Evolutionary conservation across 2,888 invertebrate genomes (phyloP).

Genomic region (Suillia variegata): DNA sequence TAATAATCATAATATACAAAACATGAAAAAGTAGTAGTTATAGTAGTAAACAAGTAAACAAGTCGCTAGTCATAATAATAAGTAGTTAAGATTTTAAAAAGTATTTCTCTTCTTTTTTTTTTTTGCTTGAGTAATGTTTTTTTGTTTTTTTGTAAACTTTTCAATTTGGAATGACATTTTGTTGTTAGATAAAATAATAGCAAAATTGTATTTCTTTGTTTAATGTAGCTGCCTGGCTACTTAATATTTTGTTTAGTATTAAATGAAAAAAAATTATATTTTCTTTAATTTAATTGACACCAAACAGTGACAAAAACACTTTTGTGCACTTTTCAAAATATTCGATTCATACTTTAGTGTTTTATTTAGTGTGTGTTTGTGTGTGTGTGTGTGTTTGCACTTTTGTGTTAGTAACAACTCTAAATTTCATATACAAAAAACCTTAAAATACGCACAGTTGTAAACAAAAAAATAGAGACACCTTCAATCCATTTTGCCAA

Average conservation of each 20-base stretch:
- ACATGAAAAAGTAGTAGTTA: neutral
- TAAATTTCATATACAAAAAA: neutral
- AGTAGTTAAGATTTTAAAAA: no score
- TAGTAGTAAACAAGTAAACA: no score
- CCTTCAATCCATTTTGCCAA: neutral
- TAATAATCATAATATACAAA: neutral
- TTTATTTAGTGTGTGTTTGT: neutral
- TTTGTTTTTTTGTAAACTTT: no score
- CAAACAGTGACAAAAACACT: neutral
- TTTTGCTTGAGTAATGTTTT: no score
- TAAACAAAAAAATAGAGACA: no score
- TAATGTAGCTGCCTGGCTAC: no score
- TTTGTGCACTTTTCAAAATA: neutral
- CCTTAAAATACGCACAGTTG: neutral
- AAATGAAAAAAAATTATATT: no score
- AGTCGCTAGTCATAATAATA: no score
- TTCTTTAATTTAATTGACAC: constrained; percentile 4
- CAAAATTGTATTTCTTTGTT: no score
- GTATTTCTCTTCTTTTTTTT: no score
- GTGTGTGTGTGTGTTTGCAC: neutral
- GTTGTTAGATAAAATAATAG: no score
- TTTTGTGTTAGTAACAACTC: neutral
- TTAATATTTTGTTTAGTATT: no score
- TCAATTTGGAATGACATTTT: constrained; percentile 2
- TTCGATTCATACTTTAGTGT: neutral